Evolutionary conservation across 2,888 invertebrate species (phyloP), one percentile per base, ranked within the genome.

Genomic region (Dendrolimus houi): DNA sequence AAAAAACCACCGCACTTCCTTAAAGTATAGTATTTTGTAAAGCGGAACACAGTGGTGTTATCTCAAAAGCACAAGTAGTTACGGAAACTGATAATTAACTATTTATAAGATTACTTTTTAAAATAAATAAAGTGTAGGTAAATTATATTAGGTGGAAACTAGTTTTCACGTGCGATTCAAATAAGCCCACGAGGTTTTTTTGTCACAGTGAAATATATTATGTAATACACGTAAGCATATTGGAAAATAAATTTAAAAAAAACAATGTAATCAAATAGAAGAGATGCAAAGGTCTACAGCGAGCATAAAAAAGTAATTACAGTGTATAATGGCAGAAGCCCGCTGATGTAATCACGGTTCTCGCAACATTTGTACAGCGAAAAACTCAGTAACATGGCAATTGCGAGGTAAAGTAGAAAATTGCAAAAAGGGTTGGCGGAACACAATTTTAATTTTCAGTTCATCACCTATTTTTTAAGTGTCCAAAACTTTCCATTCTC

Each of bases 391-490:
- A 8, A 47, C 47, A 47, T 53, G 9, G 40, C 42, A 52, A 53
- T 42, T 55, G 42, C 53, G 52, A 17, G 47, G 54, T 56, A 52
- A 57, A 59, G 61, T 52, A 57, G 62, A 67, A 67, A 67, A 64
- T 64, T 62, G 65, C 66, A 72, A 74, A 73, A 74, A 73, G 68
- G 68, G 71, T 56, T 59, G 57, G 54, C 64, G 62, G 63, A 62
- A 65, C 62, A 29, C 6, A 29, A 6, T 29, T 29, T 29, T 29
- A 3, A 29, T 29, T 29, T 29, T 29, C 29, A 29, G 29, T 29
- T 29, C 29, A 29, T 29, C 3, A 29, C 6, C 29, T 6, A 29
- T 29, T 29, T 29, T 29, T 29, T 29, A 29, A 29, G 0, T 6
- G 0, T 29, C 29, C 29, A 6, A 29, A 29, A 6, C 6, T 29